Evolutionary conservation across 2,797 vertebrate genomes (phyloP), one percentile per base, ranked within the genome.

Genomic region (Pangasius mekongensis): DNA sequence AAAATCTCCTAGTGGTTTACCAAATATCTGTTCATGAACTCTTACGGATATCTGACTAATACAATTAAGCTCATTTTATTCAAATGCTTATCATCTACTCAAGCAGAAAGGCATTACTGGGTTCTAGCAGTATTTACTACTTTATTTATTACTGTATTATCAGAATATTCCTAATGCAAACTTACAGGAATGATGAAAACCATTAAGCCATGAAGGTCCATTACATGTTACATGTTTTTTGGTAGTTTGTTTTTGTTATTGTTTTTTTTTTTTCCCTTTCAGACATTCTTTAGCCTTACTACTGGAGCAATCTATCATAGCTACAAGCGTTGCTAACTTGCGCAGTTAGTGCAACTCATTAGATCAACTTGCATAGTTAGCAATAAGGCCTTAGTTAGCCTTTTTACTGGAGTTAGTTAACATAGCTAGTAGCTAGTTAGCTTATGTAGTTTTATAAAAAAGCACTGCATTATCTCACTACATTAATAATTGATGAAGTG

Each of bases 1-100:
- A 36, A 36, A 36, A 36, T 36, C 36, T 36, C 36, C 27, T 54
- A 52, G 5, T 52, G 47, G 7, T 33, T 80, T 80, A 11, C 43
- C 24, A 77, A 49, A n/a, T 52, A 77, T 49, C 74, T 52, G 47
- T 77, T 76, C 27, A 77, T 77, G 74, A 77, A 73, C 71, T 39
- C 33, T 73, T 69, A 39, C 18, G 3, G 36, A 11, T 24, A 74
- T 47, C 71, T 9, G 18, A 71, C 22, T 52, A 77, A 77, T 77
- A 52, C 13, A 77, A n/a, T 49, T 76, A 52, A 11, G 43, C 24
- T n/a, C 11, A 16, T 27, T 76, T 76, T 49, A 49, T 76, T 49
- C 39, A 22, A 27, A 47, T 13, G 39, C 39, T n/a, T 27, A 13
- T 27, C 73, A 76, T 49, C 73, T 74, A 22, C 24, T 76, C 43